Conservation (phyloP, 2,113 vertebrate genomes). For the Lampris incognitus region DNA sequence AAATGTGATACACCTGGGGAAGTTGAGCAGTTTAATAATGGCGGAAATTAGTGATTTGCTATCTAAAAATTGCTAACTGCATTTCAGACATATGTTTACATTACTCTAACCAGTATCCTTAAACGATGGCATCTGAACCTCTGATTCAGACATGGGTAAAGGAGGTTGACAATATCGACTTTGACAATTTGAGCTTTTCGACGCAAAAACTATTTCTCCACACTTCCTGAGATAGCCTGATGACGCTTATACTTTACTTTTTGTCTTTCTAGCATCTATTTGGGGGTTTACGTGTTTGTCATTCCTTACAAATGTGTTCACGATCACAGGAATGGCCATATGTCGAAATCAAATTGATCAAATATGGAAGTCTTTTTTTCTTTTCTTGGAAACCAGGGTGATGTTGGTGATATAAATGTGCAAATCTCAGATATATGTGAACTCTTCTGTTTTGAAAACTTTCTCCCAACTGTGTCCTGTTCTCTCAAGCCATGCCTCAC, state of each 20-base stretch:
- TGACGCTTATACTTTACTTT: background rate
- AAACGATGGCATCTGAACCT: background rate
- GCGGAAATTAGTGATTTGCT: too few species aligned
- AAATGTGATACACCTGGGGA: too few species aligned
- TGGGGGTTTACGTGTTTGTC: background rate
- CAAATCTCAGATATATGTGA: too few species aligned
- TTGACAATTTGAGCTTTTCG: background rate
- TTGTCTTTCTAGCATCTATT: background rate
- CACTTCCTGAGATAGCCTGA: background rate
- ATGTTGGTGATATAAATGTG: too few species aligned
- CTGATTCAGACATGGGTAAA: background rate
- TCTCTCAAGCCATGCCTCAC: constrained; percentile 89
- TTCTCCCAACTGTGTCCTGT: background rate
- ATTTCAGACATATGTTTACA: background rate
- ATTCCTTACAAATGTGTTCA: background rate
- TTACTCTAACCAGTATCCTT: background rate
- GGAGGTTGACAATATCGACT: too few species aligned
- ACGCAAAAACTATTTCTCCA: background rate
- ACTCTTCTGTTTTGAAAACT: too few species aligned
- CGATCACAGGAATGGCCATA: background rate
- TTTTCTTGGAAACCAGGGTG: background rate
- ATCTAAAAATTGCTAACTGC: too few species aligned
- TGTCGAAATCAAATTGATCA: background rate
- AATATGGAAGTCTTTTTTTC: background rate
- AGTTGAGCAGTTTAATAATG: too few species aligned